Percentiles rank a stretch among this genome's conserved stretches.
phyloP scores from a whole-genome alignment of 1,140 invertebrate genomes.

The Lasioglossum albipes region DNA sequence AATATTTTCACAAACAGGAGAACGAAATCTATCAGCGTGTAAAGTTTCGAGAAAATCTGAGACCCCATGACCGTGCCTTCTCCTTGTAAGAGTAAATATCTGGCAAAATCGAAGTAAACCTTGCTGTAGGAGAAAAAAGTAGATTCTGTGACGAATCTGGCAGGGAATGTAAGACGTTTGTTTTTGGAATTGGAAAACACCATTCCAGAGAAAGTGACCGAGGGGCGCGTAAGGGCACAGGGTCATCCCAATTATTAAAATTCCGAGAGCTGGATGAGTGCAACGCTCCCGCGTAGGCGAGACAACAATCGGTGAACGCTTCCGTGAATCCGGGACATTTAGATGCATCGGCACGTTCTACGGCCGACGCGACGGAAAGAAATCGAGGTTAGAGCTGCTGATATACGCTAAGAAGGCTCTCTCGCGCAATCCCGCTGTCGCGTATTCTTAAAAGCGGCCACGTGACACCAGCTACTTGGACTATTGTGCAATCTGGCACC shows the following conservation, averaged over 20 bases:
- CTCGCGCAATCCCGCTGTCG: slow-evolving; percentile 48
- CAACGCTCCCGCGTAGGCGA: neutral
- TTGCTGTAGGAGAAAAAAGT: too few species aligned
- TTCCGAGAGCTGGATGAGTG: neutral
- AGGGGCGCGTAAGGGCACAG: neutral
- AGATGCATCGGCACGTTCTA: slow-evolving; percentile 32
- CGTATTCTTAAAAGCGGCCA: slow-evolving; percentile 42
- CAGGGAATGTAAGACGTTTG: too few species aligned
- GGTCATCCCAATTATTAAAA: neutral
- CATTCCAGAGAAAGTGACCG: too few species aligned
- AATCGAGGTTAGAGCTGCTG: slow-evolving; percentile 57
- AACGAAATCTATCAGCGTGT: too few species aligned
- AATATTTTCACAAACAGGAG: too few species aligned
- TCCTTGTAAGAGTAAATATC: too few species aligned
- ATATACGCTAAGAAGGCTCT: slow-evolving; percentile 38
- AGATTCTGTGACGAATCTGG: too few species aligned
- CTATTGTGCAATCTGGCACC: slow-evolving; percentile 49
- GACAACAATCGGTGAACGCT: neutral
- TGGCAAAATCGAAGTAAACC: too few species aligned
- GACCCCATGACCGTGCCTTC: too few species aligned
- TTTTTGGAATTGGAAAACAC: too few species aligned
- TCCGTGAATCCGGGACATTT: neutral
- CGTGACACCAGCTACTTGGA: slow-evolving; percentile 6
- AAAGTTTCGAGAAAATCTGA: too few species aligned
- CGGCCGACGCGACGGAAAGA: slow-evolving; percentile 29